phyloP scores from a whole-genome alignment of 1,140 invertebrate genomes.

The Lepidotrigona ventralis region DNA sequence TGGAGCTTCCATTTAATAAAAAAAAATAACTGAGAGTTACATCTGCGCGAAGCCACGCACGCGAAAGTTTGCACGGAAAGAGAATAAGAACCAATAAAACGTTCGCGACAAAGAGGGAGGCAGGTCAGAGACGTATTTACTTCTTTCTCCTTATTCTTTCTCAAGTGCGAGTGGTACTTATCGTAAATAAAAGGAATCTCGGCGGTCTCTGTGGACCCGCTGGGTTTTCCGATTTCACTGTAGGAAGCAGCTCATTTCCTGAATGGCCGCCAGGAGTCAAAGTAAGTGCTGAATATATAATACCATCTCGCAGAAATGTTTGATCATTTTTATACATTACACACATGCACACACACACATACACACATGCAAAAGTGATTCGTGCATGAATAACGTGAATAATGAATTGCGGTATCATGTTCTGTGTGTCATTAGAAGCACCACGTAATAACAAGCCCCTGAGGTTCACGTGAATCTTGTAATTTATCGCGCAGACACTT shows the following conservation, averaged over 20 bases:
- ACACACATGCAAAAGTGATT: constrained; percentile 3
- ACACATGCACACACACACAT: background rate
- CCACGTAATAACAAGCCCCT: constrained; percentile 30
- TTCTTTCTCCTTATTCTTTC: background rate
- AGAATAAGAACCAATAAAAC: background rate
- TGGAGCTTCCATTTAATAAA: too few species aligned
- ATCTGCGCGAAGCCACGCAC: too few species aligned
- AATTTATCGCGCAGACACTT: constrained; percentile 9
- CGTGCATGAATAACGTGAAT: constrained; percentile 7
- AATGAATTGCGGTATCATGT: constrained; percentile 31
- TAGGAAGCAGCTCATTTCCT: background rate
- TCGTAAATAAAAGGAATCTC: background rate
- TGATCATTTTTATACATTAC: constrained; percentile 32
- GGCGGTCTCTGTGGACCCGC: background rate
- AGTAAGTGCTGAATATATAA: background rate
- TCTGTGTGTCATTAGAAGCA: constrained; percentile 28
- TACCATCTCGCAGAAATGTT: background rate
- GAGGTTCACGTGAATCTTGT: constrained; percentile 10
- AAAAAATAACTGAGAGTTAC: too few species aligned
- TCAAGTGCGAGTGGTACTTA: background rate
- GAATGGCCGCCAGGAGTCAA: background rate
- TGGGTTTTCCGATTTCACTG: background rate
- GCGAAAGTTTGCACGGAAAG: background rate
- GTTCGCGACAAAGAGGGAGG: background rate
- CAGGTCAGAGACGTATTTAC: background rate